Percentiles rank a stretch among this genome's conserved stretches.
Conservation (phyloP, 37 sponge, comb jelly and placozoan species). For the Tethya wilhelma region DNA sequence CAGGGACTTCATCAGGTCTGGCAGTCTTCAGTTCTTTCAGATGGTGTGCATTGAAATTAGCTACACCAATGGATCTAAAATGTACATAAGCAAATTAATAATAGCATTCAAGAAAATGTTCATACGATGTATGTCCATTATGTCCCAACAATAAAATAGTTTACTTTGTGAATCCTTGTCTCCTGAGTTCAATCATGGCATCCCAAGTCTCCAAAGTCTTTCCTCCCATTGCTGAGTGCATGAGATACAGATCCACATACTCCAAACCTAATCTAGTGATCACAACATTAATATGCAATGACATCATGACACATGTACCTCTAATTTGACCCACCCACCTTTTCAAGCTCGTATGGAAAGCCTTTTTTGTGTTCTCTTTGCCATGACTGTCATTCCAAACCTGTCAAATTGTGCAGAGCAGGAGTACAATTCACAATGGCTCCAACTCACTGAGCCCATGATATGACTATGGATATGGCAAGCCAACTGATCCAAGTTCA, state of each 20-base stretch:
- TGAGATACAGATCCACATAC: conserved; percentile 82
- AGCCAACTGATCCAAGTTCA: background rate
- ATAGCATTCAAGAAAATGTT: too few species aligned
- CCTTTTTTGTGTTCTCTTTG: conserved; percentile 33
- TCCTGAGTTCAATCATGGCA: conserved; percentile 72
- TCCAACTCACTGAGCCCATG: background rate
- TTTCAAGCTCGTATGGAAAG: conserved; percentile 56
- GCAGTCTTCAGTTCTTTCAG: conserved; percentile 71
- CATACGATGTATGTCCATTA: too few species aligned
- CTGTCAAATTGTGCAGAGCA: conserved; percentile 5
- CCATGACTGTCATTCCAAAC: conserved; percentile 66
- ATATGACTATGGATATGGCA: background rate
- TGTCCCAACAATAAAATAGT: too few species aligned
- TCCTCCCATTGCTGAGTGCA: conserved; percentile 81
- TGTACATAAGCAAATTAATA: too few species aligned
- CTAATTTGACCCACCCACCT: conserved; percentile 49
- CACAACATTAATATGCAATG: too few species aligned
- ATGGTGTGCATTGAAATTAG: conserved; percentile 82
- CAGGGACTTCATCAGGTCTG: conserved; percentile 66
- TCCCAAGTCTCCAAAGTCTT: conserved; percentile 83
- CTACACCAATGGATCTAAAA: conserved; percentile 88
- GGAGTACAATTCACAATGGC: background rate
- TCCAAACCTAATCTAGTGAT: conserved; percentile 75
- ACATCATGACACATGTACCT: too few species aligned
- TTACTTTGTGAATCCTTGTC: conserved; percentile 54